Percentiles rank a stretch among this genome's conserved stretches.
Evolutionary conservation across 2,888 invertebrate species (phyloP).

Genomic region (Eupithecia dodoneata): DNA sequence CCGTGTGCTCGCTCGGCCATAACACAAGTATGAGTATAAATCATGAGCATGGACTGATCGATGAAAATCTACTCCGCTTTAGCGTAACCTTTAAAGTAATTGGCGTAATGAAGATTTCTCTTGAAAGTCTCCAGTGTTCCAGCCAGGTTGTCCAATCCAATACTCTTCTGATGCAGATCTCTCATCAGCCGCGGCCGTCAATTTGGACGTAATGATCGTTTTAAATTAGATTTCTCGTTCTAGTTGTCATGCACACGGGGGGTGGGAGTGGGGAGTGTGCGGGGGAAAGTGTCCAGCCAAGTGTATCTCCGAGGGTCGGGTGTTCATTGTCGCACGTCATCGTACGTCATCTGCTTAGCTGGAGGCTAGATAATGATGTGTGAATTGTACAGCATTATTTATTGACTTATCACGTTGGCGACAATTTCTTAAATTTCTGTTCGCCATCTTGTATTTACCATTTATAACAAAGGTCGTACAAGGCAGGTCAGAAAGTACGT

Average conservation of each 20-base stretch:
- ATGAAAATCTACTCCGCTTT: neutral
- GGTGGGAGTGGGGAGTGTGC: conserved; percentile 29
- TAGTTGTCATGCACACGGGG: conserved; percentile 56
- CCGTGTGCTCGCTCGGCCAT: too few species aligned
- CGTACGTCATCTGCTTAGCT: neutral
- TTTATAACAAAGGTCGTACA: too few species aligned
- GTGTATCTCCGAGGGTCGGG: conserved; percentile 59
- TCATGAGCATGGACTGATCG: neutral
- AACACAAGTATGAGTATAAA: too few species aligned
- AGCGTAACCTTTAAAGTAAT: neutral
- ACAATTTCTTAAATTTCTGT: neutral
- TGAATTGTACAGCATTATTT: too few species aligned
- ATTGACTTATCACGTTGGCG: neutral
- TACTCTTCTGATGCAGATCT: neutral
- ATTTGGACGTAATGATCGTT: neutral
- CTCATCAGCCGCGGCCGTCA: neutral
- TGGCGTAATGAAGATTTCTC: neutral
- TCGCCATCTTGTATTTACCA: neutral
- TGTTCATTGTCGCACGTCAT: conserved; percentile 28
- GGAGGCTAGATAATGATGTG: too few species aligned
- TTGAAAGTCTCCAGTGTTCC: neutral
- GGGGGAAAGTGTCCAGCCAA: conserved; percentile 62
- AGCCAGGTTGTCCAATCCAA: neutral
- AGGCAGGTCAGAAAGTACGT: too few species aligned
- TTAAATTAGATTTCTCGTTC: conserved; percentile 62